Conservation (phyloP, 2,888 invertebrate genomes). For the Azorinus chamasolen region DNA sequence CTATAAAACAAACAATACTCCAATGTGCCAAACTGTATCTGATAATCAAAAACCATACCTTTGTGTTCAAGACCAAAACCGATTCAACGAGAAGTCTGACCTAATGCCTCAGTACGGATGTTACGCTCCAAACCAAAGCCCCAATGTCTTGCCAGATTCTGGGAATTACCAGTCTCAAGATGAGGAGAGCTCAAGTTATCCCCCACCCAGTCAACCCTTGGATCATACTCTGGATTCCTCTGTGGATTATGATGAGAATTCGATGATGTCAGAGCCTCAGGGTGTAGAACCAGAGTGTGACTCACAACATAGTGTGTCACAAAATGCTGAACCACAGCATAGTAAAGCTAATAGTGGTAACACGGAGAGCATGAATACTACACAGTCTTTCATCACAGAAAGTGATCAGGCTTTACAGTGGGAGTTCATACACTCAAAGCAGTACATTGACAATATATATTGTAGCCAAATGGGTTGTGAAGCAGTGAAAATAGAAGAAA, state of each 20-base stretch:
- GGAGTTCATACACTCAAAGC: slow-evolving; percentile 64
- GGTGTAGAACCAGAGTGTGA: slow-evolving; percentile 35
- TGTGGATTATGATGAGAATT: slow-evolving; percentile 58
- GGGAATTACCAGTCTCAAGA: slow-evolving; percentile 54
- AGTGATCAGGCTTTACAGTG: slow-evolving; percentile 48
- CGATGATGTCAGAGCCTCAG: slow-evolving; percentile 50
- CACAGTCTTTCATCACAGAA: slow-evolving; percentile 33
- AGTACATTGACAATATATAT: slow-evolving; percentile 62
- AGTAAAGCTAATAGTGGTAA: slow-evolving; percentile 27
- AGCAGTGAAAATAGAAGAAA: slow-evolving; percentile 56
- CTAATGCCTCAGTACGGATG: slow-evolving; percentile 60
- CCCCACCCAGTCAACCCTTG: slow-evolving; percentile 5
- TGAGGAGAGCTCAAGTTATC: slow-evolving; percentile 52
- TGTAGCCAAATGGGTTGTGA: slow-evolving; percentile 53
- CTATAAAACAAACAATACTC: slow-evolving; percentile 44
- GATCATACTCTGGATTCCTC: slow-evolving; percentile 43
- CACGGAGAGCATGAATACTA: slow-evolving; percentile 20
- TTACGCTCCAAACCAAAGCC: slow-evolving; percentile 55
- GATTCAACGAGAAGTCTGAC: slow-evolving; percentile 55
- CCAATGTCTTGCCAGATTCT: slow-evolving; percentile 44
- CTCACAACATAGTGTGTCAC: slow-evolving; percentile 31
- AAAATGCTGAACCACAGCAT: slow-evolving; percentile 17
- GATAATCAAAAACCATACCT: slow-evolving; percentile 65
- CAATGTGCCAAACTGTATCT: slow-evolving; percentile 57
- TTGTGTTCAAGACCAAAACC: slow-evolving; percentile 56